Percentiles rank a stretch among this genome's conserved stretches.
Evolutionary conservation across 1,140 invertebrate genomes (phyloP).

Genomic region (Scaptodrosophila lebanonensis): DNA sequence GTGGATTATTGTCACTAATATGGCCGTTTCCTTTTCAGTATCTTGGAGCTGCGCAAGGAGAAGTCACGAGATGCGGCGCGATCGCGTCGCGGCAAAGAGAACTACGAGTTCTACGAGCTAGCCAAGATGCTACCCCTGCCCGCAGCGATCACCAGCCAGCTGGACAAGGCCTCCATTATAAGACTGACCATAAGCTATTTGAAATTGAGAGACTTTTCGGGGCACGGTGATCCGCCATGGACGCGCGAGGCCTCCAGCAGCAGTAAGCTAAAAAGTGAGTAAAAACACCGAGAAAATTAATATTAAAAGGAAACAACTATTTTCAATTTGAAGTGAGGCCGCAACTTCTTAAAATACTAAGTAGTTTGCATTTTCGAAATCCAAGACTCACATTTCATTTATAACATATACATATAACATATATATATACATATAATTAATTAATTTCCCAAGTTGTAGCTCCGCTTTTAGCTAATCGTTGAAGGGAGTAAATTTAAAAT

Average conservation of each 20-base stretch:
- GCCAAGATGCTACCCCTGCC: slow-evolving; percentile 98
- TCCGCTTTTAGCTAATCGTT: too few relatives aligned
- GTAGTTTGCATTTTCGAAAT: too few relatives aligned
- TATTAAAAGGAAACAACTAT: slow-evolving; percentile 9
- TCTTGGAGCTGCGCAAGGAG: slow-evolving; percentile 96
- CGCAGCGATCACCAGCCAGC: slow-evolving; percentile 96
- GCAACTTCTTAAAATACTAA: too few relatives aligned
- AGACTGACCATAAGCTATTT: slow-evolving; percentile 98
- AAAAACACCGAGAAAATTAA: neutral
- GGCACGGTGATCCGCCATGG: slow-evolving; percentile 97
- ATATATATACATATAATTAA: neutral
- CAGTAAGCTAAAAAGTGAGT: slow-evolving; percentile 92
- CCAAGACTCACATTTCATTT: too few relatives aligned
- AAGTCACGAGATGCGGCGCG: slow-evolving; percentile 97
- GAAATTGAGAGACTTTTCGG: slow-evolving; percentile 95
- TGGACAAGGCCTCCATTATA: slow-evolving; percentile 99
- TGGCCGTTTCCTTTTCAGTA: slow-evolving; percentile 83
- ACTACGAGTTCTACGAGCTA: slow-evolving; percentile 98
- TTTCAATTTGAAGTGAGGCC: too few relatives aligned
- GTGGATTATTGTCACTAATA: slow-evolving; percentile 20
- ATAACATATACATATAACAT: too few relatives aligned
- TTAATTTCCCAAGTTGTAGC: slow-evolving; percentile 3
- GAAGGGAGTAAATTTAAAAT: too few relatives aligned
- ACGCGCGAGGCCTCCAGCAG: slow-evolving; percentile 85
- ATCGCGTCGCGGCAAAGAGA: slow-evolving; percentile 96